Conservation (phyloP, 2,113 vertebrate genomes). For the Melanocharis versteri region DNA sequence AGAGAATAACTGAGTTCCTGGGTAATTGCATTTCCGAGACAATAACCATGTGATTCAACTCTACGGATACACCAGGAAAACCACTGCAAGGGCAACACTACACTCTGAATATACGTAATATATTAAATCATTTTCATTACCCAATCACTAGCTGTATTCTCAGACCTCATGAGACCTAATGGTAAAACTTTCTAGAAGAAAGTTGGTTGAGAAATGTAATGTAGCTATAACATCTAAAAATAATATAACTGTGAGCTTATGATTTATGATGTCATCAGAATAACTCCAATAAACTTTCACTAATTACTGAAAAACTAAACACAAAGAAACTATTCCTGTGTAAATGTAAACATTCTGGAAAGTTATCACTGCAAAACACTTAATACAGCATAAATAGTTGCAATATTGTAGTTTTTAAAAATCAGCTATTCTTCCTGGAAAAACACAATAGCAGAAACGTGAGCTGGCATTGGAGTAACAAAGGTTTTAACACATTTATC, state of each 20-base stretch:
- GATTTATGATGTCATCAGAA: constrained; percentile 71
- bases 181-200: not conserved
- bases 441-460: not conserved
- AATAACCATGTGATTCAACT: not conserved
- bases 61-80: not conserved
- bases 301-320: not conserved
- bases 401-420: not conserved
- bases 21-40: not conserved
- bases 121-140: not conserved
- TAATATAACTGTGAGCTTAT: constrained; percentile 10
- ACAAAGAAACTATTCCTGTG: not conserved
- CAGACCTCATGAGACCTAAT: not conserved
- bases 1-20: not conserved
- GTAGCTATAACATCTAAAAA: not conserved
- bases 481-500: not conserved
- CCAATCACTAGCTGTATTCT: not conserved
- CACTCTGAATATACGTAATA: not conserved
- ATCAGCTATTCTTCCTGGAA: not conserved
- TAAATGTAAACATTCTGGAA: not conserved
- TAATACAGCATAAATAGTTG: not conserved
- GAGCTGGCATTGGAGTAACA: not conserved
- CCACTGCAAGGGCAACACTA: not conserved
- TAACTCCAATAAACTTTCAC: not conserved
- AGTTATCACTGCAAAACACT: not conserved
- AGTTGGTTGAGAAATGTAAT: not conserved